Conservation (phyloP, 2,888 invertebrate species). For the Euphydryas editha region DNA sequence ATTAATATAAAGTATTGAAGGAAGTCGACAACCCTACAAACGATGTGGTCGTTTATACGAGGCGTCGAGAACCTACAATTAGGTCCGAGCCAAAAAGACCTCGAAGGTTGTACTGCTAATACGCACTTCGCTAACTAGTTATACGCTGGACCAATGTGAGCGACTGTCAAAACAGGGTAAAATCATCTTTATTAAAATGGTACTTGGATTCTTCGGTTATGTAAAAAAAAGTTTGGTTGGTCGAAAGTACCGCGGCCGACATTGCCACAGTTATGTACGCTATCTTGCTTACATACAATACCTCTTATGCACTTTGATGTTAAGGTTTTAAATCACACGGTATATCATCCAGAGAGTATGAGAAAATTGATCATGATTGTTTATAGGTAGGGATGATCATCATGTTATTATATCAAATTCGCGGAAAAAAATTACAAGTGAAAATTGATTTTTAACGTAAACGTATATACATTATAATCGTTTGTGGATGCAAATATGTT, state of each 20-base stretch:
- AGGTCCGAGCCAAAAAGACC: constrained; percentile 70
- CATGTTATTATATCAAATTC: constrained; percentile 65
- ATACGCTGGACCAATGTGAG: constrained; percentile 47
- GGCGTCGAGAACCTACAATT: constrained; percentile 83
- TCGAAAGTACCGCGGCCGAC: constrained; percentile 59
- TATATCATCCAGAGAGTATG: constrained; percentile 20
- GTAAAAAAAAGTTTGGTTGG: constrained; percentile 50
- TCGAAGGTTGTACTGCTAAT: constrained; percentile 63
- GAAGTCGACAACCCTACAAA: constrained; percentile 61
- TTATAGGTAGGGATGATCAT: constrained; percentile 70
- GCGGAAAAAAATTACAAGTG: constrained; percentile 60
- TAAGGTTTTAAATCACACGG: background rate
- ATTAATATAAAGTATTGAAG: background rate
- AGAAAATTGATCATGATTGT: constrained; percentile 69
- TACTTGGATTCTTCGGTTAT: constrained; percentile 41
- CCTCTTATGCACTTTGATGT: constrained; percentile 31
- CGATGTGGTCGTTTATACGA: constrained; percentile 62
- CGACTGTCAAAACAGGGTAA: constrained; percentile 40
- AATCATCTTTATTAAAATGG: constrained; percentile 45
- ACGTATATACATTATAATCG: constrained; percentile 26
- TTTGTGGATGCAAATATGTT: constrained; percentile 29
- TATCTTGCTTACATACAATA: constrained; percentile 36
- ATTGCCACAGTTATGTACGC: constrained; percentile 48
- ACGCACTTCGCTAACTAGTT: constrained; percentile 76
- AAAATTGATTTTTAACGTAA: constrained; percentile 62